Percentiles rank a stretch among this genome's conserved stretches.
Conservation (phyloP, 2,888 invertebrate species). For the Leptura quadrifasciata region DNA sequence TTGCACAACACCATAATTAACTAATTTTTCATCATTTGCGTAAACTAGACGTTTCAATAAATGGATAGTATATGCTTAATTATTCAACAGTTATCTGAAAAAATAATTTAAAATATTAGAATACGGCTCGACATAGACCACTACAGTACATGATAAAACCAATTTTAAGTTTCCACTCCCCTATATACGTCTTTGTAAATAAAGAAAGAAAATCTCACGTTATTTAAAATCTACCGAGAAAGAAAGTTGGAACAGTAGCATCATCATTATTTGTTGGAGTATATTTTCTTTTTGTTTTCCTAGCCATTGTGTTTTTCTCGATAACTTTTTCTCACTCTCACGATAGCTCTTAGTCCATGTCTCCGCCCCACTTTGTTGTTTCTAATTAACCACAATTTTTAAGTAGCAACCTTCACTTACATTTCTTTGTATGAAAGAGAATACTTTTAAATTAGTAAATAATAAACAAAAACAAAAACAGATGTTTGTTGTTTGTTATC, state of each 20-base stretch:
- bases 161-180: background rate
- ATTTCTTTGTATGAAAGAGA: too few relatives aligned
- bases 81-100: too few relatives aligned
- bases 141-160: too few relatives aligned
- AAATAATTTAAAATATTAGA: too few relatives aligned
- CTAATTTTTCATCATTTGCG: background rate
- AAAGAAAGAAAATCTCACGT: background rate
- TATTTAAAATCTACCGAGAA: background rate
- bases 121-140: too few relatives aligned
- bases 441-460: too few relatives aligned
- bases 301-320: conserved; percentile 7
- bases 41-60: background rate
- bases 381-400: background rate
- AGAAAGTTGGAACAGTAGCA: background rate
- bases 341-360: background rate
- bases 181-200: background rate
- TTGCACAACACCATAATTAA: background rate
- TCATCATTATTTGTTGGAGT: conserved; percentile 3
- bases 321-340: background rate
- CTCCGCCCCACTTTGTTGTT: background rate
- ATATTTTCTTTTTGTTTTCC: background rate
- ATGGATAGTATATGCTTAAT: too few relatives aligned
- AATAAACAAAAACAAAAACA: too few relatives aligned
- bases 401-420: too few relatives aligned
- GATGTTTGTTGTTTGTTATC: too few relatives aligned